A percentile compares a stretch with the other conserved stretches of the same genome.
Evolutionary conservation across 2,113 vertebrate species (phyloP).

Genomic region (Seriola rivoliana): DNA sequence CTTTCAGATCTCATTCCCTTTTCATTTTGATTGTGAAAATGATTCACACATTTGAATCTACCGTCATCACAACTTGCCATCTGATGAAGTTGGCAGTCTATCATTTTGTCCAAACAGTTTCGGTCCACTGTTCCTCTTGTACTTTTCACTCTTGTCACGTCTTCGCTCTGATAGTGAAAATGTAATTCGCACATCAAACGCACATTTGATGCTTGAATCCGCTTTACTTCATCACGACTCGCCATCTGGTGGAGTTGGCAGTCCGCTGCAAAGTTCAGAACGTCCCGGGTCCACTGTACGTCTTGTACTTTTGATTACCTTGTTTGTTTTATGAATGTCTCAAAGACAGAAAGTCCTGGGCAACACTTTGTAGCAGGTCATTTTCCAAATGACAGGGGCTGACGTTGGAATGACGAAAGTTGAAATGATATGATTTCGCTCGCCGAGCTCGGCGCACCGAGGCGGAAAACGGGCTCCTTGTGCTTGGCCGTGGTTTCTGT

Average conservation of each 20-base stretch:
- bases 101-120: background rate
- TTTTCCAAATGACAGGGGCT: constrained; percentile 74
- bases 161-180: background rate
- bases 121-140: constrained; percentile 1
- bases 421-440: constrained; percentile 79
- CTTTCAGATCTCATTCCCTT: too few species aligned
- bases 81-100: too few species aligned
- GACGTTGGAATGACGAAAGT: constrained; percentile 74
- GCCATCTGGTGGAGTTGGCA: background rate
- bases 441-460: constrained; percentile 44
- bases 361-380: constrained; percentile 51
- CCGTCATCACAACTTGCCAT: too few species aligned
- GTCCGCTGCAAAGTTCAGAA: background rate
- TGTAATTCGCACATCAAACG: background rate
- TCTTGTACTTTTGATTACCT: background rate
- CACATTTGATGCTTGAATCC: background rate
- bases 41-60: too few species aligned
- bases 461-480: constrained; percentile 66
- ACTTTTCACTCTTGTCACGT: background rate
- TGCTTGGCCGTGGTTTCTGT: constrained; percentile 57
- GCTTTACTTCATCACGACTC: background rate
- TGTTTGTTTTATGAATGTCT: constrained; percentile 21
- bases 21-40: too few species aligned
- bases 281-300: background rate
- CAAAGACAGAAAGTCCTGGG: constrained; percentile 25